Percentiles rank a stretch among this genome's conserved stretches.
Evolutionary conservation across 2,113 vertebrate species (phyloP).

Genomic region (Chaetura pelagica): DNA sequence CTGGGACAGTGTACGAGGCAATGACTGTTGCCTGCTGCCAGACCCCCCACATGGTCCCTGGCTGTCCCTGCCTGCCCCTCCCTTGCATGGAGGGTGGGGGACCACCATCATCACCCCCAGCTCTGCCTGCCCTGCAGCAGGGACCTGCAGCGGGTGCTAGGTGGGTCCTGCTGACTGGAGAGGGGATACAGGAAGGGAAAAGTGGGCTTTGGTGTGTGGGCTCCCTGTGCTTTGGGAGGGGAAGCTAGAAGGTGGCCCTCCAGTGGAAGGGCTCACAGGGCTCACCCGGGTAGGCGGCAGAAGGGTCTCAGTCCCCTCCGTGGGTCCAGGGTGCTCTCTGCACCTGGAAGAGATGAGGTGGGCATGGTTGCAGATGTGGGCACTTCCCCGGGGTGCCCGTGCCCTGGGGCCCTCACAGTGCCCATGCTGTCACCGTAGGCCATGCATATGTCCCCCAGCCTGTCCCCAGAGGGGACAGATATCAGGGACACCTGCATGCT

Average conservation of each 20-base stretch:
- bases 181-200: not conserved
- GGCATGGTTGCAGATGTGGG: not conserved
- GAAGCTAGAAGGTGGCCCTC: not conserved
- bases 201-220: not conserved
- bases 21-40: not conserved
- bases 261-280: not conserved
- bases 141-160: not conserved
- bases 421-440: not conserved
- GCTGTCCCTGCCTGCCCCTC: not conserved
- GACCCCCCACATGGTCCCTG: rapidly evolving
- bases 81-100: not conserved
- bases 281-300: not conserved
- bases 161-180: not conserved
- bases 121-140: not conserved
- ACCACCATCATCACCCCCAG: not conserved
- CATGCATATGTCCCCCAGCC: rapidly evolving
- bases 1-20: rapidly evolving
- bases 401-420: not conserved
- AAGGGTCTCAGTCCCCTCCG: not conserved
- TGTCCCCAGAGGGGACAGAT: not conserved
- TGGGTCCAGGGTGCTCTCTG: not conserved
- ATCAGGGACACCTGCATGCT: not conserved
- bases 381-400: rapidly evolving
- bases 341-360: not conserved
- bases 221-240: not conserved